Conservation (phyloP, 2,797 vertebrate genomes). For the Pyrocephalus nanus region DNA sequence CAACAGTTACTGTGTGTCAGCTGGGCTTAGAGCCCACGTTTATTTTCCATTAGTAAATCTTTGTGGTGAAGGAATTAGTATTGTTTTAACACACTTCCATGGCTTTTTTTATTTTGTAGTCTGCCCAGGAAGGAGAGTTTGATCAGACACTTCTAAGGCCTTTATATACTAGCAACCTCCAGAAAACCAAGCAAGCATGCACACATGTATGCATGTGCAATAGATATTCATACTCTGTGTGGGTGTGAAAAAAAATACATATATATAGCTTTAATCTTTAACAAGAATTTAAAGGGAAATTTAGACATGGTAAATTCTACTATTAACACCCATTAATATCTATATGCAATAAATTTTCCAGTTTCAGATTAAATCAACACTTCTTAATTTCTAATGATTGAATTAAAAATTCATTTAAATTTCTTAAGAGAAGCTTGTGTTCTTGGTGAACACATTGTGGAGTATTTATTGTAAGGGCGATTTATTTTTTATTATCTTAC, state of each 20-base stretch:
- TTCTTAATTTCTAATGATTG: neutral
- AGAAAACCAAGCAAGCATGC: neutral
- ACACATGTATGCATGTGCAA: neutral
- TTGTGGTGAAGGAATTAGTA: neutral
- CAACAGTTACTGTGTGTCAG: neutral
- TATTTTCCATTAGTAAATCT: neutral
- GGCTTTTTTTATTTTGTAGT: neutral
- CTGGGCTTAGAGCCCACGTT: neutral
- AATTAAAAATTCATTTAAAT: neutral
- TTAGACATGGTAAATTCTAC: neutral
- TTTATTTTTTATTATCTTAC: neutral
- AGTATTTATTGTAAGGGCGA: accelerated
- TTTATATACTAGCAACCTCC: neutral
- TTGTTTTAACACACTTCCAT: neutral
- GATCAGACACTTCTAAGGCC: neutral
- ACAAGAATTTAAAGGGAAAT: neutral
- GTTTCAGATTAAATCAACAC: neutral
- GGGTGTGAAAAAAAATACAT: neutral
- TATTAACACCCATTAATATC: neutral
- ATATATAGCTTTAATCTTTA: neutral
- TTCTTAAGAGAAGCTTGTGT: neutral
- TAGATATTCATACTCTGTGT: neutral
- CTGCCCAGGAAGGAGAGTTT: neutral
- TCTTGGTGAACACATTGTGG: neutral
- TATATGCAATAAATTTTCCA: neutral